Evolutionary conservation across 2,888 invertebrate species (phyloP), one percentile per base, ranked within the genome.

Genomic region (Drosophila pegasa): DNA sequence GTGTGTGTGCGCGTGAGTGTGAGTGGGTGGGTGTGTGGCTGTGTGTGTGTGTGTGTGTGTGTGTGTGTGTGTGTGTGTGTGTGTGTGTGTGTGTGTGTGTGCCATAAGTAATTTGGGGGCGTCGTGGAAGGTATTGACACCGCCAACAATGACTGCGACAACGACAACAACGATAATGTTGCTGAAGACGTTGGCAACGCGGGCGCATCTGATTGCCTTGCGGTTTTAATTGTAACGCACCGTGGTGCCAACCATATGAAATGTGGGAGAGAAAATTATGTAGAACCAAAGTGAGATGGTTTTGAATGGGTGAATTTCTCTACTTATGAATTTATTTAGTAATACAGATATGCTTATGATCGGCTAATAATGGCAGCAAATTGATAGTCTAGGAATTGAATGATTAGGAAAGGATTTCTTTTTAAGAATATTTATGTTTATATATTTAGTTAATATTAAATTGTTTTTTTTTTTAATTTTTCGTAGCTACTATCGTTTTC

Each of bases 111-210:
- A 79, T 80, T 80, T 80, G 74, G 73, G 77, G 78, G 78, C 75
- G 81, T 70, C 72, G 62, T 66, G 56, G 62, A 74, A 79, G 83
- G 74, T 70, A 82, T 82, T 79, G 80, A 82, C 74, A 80, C 82
- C 65, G 77, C 64, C 76, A 63, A 65, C 66, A 64, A 56, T 40
- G 58, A 57, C 47, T 54, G 59, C 64, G 58, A 47, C 55, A 72
- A 64, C 57, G 47, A 50, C 69, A 51, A 54, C 57, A 57, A 50
- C 58, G 48, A 50, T 41, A 33, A 50, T 41, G 37, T 20, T 41
- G 47, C 41, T 43, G 43, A 45, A 59, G 67, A 55, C 43, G 70
- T 47, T 63, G 67, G 25, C 60, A 68, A 64, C 73, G 54, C 78
- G 65, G 40, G 27, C 69, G 66, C 73, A 76, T 76, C 77, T 57